Evolutionary conservation across 2,888 invertebrate species (phyloP), one percentile per base, ranked within the genome.

Genomic region (Drosophila antonietae): DNA sequence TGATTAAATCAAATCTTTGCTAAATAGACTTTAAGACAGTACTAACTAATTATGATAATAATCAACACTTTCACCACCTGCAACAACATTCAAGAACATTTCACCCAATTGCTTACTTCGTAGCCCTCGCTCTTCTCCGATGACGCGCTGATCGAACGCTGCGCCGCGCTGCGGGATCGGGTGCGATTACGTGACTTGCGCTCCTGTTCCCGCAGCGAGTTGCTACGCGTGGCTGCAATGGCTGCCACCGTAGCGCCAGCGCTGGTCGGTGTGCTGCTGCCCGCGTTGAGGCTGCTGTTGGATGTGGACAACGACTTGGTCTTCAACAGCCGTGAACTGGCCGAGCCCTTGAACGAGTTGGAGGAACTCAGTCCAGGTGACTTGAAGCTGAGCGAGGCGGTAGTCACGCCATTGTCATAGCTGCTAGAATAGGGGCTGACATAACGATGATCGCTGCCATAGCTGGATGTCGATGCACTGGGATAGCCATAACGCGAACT

Each of bases 91-190:
- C 53, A 55, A 53, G 3, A 66, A 52, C 8, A 18, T 33, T 39
- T 31, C 14, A 20, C 6, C 14, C n/a, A 37, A 56, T 46, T 57
- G 73, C 96, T 94, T 96, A 97, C 97, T 94, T 95, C 95, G 91
- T 97, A 97, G 94, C 97, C 97, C 93, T 97, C 97, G 70, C 97
- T 97, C 85, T 96, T 95, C 73, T 96, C 93, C 15, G 96, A 96
- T 55, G 94, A 95, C 80, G 95, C 94, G 92, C 96, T 96, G 68
- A 95, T 92, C 4, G 95, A 95, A 61, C 95, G 93, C 69, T 92
- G 90, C 0, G 91, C 91, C 7, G 91, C 91, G 37, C 91, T 91
- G 55, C 91, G 90, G 6, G 91, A 91, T 59, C 92, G 89, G 37
- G 91, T 91, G 20, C 93, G 91, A 69, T 90, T 92, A 20, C 93